A percentile compares a stretch with the other conserved stretches of the same genome.
Evolutionary conservation across 2,797 vertebrate genomes (phyloP).

Genomic region (Enteromius unitaeniatus): DNA sequence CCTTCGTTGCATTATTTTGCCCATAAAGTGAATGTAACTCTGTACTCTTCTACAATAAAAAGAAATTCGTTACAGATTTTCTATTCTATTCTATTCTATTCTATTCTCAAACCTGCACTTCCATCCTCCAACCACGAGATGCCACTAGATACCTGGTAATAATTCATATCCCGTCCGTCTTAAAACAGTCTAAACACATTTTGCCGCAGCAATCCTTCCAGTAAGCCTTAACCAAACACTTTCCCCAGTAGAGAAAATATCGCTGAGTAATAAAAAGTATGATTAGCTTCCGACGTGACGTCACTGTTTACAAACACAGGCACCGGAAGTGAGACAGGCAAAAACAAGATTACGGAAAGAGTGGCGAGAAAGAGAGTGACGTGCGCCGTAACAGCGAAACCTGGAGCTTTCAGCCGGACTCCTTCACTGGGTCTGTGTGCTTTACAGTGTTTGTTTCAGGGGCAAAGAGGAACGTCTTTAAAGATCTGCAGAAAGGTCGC

Average conservation of each 20-base stretch:
- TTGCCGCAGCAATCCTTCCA: not conserved
- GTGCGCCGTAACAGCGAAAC: conserved; percentile 5
- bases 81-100: not conserved
- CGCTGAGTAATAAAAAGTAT: too few relatives aligned
- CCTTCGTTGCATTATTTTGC: not conserved
- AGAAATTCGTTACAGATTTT: not conserved
- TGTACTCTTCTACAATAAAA: not conserved
- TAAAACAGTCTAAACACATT: not conserved
- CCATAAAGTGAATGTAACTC: not conserved
- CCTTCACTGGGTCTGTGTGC: not conserved
- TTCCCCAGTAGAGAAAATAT: not conserved
- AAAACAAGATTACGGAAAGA: conserved; percentile 55
- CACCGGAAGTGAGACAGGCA: conserved; percentile 56
- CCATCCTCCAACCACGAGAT: conserved; percentile 35
- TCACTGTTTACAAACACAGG: conserved; percentile 55
- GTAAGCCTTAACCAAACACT: not conserved
- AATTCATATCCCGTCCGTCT: not conserved
- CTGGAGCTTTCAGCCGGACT: not conserved
- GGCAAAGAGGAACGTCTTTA: not conserved
- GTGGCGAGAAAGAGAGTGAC: not conserved
- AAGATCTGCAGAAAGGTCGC: not conserved
- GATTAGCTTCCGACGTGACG: not conserved
- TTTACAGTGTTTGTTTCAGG: not conserved
- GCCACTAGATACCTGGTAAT: not conserved
- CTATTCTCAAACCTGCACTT: not conserved